Evolutionary conservation across 2,797 vertebrate genomes (phyloP).

Genomic region (Natrix natrix): DNA sequence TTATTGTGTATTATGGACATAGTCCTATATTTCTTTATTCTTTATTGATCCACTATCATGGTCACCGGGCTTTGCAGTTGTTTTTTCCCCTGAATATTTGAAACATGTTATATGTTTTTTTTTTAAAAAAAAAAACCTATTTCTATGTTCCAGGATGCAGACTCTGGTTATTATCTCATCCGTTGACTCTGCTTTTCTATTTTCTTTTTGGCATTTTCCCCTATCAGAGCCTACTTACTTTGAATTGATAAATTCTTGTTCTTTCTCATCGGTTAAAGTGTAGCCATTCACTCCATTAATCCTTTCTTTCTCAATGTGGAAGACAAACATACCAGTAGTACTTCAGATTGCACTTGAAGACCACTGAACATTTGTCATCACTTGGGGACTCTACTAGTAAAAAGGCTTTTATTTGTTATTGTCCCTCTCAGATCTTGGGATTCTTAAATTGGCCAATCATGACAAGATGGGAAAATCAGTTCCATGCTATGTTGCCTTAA

Average conservation of each 20-base stretch:
- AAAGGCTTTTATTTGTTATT: neutral
- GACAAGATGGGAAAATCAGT: neutral
- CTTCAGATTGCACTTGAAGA: neutral
- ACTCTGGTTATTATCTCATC: neutral
- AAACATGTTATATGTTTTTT: neutral
- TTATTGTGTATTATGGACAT: neutral
- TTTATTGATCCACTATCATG: neutral
- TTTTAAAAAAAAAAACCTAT: neutral
- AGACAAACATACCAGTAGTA: neutral
- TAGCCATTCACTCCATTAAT: neutral
- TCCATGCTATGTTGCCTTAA: neutral
- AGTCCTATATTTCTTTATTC: neutral
- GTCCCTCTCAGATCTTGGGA: neutral
- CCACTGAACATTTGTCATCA: neutral
- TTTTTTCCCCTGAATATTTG: neutral
- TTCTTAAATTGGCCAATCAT: neutral
- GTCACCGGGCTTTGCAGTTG: neutral
- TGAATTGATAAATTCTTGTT: neutral
- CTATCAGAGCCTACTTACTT: neutral
- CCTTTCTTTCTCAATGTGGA: neutral
- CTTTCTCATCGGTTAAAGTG: neutral
- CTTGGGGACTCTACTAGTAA: neutral
- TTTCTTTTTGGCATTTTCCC: neutral
- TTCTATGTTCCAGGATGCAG: neutral
- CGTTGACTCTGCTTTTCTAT: neutral